Evolutionary conservation across 1,140 invertebrate genomes (phyloP), one percentile per base, ranked within the genome.

Genomic region (Anagrus nilaparvatae): DNA sequence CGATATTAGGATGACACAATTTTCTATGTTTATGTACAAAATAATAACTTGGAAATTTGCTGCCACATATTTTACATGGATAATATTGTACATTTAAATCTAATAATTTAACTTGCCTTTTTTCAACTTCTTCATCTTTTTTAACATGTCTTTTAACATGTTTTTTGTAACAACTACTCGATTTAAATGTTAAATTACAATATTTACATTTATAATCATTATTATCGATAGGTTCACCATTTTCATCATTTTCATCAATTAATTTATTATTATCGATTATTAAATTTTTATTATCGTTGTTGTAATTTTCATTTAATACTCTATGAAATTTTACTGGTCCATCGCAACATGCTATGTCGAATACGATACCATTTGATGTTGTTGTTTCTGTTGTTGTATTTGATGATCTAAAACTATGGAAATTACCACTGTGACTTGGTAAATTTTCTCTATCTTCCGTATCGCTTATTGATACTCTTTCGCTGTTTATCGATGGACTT

Each of bases 21-120:
- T 89, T 88, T 18, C 85, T 69, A 63, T 92, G 88, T 54, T 92
- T 92, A 58, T 91, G 88, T 4, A 92, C 88, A 67, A 92, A 92
- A 60, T 92, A 92, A 56, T 92, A 92, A 49, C 84, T 88, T 0
- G 88, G 88, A 57, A 92, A 92, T 66, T 90, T 91, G 56, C 77
- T 85, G 17, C 88, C 87, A 65, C 87, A 92, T 0, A 83, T 88
- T 62, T 91, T 91, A 66, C 88, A 92, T 0, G 87, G 87, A 65
- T 90, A 92, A 67, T 90, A 92, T 59, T 91, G 87, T 0, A 90
- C 79, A 52, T 90, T 84, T 57, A 88, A 73, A 50, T 88, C 82
- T 14, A 82, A 55, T 1, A 80, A 65, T 38, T 77, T 70, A 3
- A 81, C 76, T 47, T 76, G 76, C 9, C 74, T 65, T n/a, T n/a